phyloP scores from a whole-genome alignment of 30 jellyfish, hydroid and myxozoan genomes.

The Aurelia sp. region DNA sequence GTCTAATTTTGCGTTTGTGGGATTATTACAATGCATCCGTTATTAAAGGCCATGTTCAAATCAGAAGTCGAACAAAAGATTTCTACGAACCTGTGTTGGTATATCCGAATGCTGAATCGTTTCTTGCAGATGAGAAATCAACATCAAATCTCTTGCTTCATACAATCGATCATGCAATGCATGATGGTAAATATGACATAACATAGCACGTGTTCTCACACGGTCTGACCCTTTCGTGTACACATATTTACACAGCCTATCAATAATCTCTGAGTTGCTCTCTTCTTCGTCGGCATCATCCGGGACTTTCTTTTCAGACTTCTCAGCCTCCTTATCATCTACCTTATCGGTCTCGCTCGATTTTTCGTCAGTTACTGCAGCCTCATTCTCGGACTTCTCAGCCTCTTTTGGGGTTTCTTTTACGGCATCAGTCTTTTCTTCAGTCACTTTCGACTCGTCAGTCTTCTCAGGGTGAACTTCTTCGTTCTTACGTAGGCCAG shows the following conservation, averaged over 20 bases:
- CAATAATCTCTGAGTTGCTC: slow-evolving; percentile 73
- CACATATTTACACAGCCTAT: slow-evolving; percentile 83
- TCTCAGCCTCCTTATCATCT: slow-evolving; percentile 46
- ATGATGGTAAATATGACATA: slow-evolving; percentile 98
- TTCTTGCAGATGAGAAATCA: slow-evolving; percentile 97
- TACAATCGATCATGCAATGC: slow-evolving; percentile 98
- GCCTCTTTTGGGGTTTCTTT: slow-evolving; percentile 4
- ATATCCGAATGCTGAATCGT: slow-evolving; percentile 96
- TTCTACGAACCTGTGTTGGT: slow-evolving; percentile 90
- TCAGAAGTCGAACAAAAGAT: no score
- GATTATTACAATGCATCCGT: no score
- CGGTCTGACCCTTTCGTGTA: slow-evolving; percentile 97
- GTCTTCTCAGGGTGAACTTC: neutral
- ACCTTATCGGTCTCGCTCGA: slow-evolving; percentile 48
- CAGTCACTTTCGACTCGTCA: slow-evolving; percentile 11
- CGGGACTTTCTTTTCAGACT: slow-evolving; percentile 7
- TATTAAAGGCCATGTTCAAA: no score
- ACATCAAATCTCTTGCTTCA: slow-evolving; percentile 98
- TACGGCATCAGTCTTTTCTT: slow-evolving; percentile 29
- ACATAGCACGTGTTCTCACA: slow-evolving; percentile 97
- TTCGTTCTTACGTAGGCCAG: neutral
- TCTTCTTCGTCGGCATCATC: slow-evolving; percentile 36
- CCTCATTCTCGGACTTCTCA: slow-evolving; percentile 25
- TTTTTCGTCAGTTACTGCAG: neutral
- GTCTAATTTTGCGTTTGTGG: no score